A percentile compares a stretch with the other conserved stretches of the same genome.
These are phyloP conservation scores for Trichosurus vulpecula DNA, from an alignment of 2,797 vertebrate genomes.

Conservation along the genomic window DNA sequence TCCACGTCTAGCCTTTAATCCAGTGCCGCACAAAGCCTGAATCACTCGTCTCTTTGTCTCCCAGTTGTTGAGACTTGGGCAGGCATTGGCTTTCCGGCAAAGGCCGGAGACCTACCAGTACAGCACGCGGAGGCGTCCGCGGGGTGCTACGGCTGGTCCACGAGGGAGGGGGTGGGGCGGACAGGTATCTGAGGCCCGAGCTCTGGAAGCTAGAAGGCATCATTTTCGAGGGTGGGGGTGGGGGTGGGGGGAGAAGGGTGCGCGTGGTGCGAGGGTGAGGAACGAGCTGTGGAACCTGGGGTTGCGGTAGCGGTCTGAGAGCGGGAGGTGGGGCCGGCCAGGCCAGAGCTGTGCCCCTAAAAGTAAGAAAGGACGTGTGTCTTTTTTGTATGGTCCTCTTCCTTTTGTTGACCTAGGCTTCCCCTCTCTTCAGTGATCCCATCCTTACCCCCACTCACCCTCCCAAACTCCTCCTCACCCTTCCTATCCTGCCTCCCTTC, in stretches of 20 bases:
- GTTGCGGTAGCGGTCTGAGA: background rate
- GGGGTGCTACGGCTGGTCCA: background rate
- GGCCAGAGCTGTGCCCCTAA: background rate
- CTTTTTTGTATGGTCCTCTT: background rate
- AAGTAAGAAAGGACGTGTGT: background rate
- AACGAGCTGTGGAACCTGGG: background rate
- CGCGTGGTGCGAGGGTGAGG: background rate
- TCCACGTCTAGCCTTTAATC: background rate
- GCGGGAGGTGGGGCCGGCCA: background rate
- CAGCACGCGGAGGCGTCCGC: background rate
- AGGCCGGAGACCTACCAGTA: background rate
- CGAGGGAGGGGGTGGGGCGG: background rate
- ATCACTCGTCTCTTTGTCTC: background rate
- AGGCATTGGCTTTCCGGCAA: background rate
- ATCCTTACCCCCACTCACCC: background rate
- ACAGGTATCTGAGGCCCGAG: background rate
- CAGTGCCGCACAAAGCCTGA: background rate
- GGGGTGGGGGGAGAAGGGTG: background rate
- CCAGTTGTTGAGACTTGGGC: background rate
- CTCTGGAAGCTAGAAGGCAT: background rate
- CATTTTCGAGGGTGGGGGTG: background rate
- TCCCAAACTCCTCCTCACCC: background rate
- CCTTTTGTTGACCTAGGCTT: too few species aligned
- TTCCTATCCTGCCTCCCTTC: background rate
- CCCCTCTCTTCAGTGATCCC: background rate